Percentiles rank a stretch among this genome's conserved stretches.
These are phyloP conservation scores for Heliothis subflexa DNA, from an alignment of 1,140 invertebrate genomes.

Conservation along the genomic window DNA sequence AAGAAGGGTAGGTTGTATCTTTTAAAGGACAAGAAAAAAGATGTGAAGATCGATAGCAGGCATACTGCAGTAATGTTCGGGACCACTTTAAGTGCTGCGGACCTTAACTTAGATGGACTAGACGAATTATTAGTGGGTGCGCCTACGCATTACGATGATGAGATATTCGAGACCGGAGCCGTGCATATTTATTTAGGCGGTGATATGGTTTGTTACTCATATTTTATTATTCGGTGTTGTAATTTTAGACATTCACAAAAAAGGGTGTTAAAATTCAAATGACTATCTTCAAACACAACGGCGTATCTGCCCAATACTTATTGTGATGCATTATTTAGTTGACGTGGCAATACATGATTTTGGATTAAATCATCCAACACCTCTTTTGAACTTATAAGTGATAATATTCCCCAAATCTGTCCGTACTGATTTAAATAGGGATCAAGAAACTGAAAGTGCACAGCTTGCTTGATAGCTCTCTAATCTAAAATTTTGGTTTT, in stretches of 20 bases:
- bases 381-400: not conserved
- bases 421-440: no score
- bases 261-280: not conserved
- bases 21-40: constrained; percentile 3
- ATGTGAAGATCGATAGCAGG: not conserved
- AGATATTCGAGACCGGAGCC: constrained; percentile 55
- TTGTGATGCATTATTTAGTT: no score
- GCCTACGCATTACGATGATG: constrained; percentile 48
- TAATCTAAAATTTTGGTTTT: not conserved
- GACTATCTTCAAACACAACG: no score
- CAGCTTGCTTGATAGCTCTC: not conserved
- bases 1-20: not conserved
- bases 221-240: not conserved
- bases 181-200: constrained; percentile 56
- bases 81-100: constrained; percentile 45
- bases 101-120: constrained; percentile 54
- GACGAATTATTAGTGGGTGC: constrained; percentile 60
- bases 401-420: no score
- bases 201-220: constrained; percentile 47
- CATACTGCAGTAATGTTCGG: constrained; percentile 59
- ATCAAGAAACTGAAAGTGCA: no score
- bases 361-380: not conserved
- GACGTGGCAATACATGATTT: no score
- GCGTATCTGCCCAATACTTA: no score
- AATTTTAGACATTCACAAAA: not conserved